Evolutionary conservation across 2,113 vertebrate species (phyloP), one percentile per base, ranked within the genome.

Genomic region (Rhinopomastus cyanomelas): DNA sequence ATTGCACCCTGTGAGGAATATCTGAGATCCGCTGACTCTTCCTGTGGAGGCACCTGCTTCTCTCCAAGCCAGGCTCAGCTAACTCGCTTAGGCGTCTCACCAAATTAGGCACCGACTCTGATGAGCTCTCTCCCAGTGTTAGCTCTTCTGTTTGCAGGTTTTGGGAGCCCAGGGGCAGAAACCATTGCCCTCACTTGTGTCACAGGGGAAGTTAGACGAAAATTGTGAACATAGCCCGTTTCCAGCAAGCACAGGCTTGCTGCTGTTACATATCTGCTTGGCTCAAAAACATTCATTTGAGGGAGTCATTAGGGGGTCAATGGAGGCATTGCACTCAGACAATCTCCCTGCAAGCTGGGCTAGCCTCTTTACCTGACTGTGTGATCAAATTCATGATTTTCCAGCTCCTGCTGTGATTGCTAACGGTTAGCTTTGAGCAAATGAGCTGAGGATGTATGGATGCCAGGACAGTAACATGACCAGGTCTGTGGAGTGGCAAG

Each of bases 21-120:
- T 90, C 74, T 79, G 30, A 90, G 92, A 95, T 94, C 91, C 26
- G 59, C 94, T 95, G 95, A 90, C 91, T 94, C 84, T 92, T 94
- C 92, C 92, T 90, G 87, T 59, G 59, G 87, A 89, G 71, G 89
- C 95, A 96, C 91, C 92, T 94, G 89, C 49, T 93, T 93, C 64
- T 62, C 74, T 65, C 92, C 71, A 68, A 75, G 91, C 72, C 22
- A 2, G 67, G 55, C 87, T 88, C 84, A 73, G 59, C 42, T 53
- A 79, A 69, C 69, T 49, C 64, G 36, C 51, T 90, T 15, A 61
- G 67, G 53, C 71, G 49, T 73, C 60, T 66, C 74, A 19, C 34
- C 3, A 2, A 61, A 72, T 46, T 37, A 46, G 59, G n/a, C 27
- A 25, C 27, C 14, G 49, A 8, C 26, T 90, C 81, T 81, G 51